phyloP scores from a whole-genome alignment of 2,888 invertebrate genomes.

The Uloborus plumipes region DNA sequence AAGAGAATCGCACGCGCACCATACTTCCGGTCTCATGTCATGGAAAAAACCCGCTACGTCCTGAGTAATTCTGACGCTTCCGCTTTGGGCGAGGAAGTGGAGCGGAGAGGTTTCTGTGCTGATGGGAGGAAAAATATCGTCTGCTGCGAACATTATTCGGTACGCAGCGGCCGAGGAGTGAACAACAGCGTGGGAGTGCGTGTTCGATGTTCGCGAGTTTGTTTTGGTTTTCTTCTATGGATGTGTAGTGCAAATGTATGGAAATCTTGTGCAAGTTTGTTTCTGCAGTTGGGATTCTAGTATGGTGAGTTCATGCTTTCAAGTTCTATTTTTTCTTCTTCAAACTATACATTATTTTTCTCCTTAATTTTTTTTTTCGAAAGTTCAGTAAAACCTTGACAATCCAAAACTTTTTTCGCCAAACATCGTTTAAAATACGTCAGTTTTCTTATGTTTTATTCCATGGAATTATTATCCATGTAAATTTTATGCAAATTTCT shows the following conservation, averaged over 20 bases:
- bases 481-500: too few species aligned
- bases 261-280: conserved; percentile 42
- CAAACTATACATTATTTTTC: too few species aligned
- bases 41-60: conserved; percentile 53
- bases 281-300: conserved; percentile 40
- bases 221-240: conserved; percentile 6
- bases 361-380: too few species aligned
- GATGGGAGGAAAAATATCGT: conserved; percentile 28
- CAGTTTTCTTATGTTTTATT: too few species aligned
- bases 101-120: conserved; percentile 43
- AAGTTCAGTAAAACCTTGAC: too few species aligned
- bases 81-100: conserved; percentile 49
- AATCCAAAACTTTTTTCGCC: too few species aligned
- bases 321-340: too few species aligned
- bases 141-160: conserved; percentile 24
- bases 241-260: conserved; percentile 31
- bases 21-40: conserved; percentile 56
- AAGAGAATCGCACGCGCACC: conserved; percentile 37
- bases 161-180: conserved; percentile 1
- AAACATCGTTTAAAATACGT: too few species aligned
- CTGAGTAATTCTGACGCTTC: conserved; percentile 56
- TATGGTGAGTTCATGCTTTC: conserved; percentile 31
- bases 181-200: background rate
- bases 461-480: too few species aligned
- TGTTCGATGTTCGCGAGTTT: conserved; percentile 11